Conservation (phyloP, 2,888 invertebrate genomes). For the Notocelia uddmanniana region DNA sequence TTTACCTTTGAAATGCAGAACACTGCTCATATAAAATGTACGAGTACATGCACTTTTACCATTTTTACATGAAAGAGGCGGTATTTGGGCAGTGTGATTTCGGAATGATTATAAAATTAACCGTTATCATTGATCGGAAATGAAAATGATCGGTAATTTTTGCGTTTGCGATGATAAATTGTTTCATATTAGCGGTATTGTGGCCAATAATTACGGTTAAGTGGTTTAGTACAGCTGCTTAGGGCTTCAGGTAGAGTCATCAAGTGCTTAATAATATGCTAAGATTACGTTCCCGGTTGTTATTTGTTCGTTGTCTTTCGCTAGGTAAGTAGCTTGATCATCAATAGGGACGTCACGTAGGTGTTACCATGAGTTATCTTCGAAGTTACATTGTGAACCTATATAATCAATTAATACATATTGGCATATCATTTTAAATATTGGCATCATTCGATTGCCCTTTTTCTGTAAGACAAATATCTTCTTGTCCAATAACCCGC, state of each 20-base stretch:
- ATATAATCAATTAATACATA: background rate
- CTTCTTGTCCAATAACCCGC: no score
- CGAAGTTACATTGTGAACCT: background rate
- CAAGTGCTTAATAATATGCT: conserved; percentile 24
- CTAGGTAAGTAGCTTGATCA: background rate
- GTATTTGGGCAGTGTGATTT: conserved; percentile 42
- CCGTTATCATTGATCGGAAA: conserved; percentile 44
- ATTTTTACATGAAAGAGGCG: conserved; percentile 59
- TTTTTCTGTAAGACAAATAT: no score
- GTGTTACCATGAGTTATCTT: background rate
- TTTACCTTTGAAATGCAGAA: background rate
- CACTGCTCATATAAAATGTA: conserved; percentile 11
- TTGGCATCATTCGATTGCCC: no score
- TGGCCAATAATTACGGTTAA: conserved; percentile 33
- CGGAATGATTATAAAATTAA: conserved; percentile 38
- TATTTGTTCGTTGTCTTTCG: conserved; percentile 2
- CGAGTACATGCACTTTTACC: conserved; percentile 51
- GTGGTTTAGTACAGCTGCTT: conserved; percentile 43
- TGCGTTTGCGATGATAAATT: conserved; percentile 42
- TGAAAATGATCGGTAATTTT: conserved; percentile 41
- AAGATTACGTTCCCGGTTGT: conserved; percentile 11
- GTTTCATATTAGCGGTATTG: conserved; percentile 44
- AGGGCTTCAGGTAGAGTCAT: conserved; percentile 23
- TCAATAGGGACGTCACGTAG: background rate
- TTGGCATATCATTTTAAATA: background rate